Evolutionary conservation across 92 coral and sea anemone species (phyloP).

Genomic region (Phenganax subtilis): DNA sequence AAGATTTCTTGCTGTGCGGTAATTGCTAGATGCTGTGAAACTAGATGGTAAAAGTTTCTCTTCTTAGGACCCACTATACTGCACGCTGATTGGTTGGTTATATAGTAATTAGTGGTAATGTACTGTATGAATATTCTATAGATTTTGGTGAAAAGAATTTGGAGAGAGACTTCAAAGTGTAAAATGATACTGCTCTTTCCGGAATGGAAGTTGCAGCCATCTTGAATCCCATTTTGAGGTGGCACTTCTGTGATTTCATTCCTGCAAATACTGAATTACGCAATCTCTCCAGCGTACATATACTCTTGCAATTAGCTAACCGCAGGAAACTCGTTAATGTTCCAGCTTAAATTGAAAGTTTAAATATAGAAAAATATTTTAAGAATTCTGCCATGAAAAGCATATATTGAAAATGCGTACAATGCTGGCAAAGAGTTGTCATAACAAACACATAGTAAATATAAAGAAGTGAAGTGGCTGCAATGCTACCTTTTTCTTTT

Average conservation of each 20-base stretch:
- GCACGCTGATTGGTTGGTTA: no score
- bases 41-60: no score
- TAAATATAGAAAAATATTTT: background rate
- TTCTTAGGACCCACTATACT: no score
- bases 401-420: background rate
- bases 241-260: background rate
- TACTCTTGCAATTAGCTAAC: background rate
- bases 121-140: no score
- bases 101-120: no score
- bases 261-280: no score
- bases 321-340: background rate
- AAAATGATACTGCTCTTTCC: no score
- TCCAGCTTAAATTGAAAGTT: background rate
- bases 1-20: no score
- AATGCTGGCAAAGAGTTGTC: background rate
- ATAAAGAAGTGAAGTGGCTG: background rate
- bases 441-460: background rate
- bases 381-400: background rate
- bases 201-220: no score
- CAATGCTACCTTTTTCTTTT: background rate
- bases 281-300: background rate
- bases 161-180: no score
- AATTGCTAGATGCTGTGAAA: no score
- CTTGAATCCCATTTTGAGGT: background rate
- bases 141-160: no score